Evolutionary conservation across 2,888 invertebrate species (phyloP).

Genomic region (Lycaena phlaeas): DNA sequence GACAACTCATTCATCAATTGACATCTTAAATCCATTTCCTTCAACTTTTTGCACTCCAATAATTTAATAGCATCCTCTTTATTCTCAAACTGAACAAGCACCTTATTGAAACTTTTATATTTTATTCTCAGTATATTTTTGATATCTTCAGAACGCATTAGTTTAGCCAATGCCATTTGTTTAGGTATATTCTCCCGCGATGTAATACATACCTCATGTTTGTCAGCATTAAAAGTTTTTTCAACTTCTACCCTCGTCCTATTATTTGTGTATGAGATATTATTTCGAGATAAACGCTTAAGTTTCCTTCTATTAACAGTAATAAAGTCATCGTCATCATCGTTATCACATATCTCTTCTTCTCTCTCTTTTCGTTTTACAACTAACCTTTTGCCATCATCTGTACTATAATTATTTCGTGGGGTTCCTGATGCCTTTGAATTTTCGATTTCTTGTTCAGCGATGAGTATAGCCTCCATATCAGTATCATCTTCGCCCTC

Average conservation of each 20-base stretch:
- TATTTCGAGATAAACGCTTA: slow-evolving; percentile 1
- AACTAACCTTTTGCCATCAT: background rate
- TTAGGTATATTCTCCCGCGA: slow-evolving; percentile 14
- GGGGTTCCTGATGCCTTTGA: background rate
- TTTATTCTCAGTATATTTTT: slow-evolving; percentile 17
- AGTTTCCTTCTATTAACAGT: slow-evolving; percentile 1
- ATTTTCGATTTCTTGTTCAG: no score
- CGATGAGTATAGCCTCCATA: no score
- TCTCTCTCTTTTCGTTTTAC: slow-evolving; percentile 11
- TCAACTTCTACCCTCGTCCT: background rate
- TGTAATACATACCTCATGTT: slow-evolving; percentile 17
- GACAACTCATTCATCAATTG: slow-evolving; percentile 12
- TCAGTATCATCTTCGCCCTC: no score
- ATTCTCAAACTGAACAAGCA: slow-evolving; percentile 12
- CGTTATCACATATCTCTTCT: background rate
- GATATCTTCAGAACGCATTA: slow-evolving; percentile 16
- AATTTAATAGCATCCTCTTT: slow-evolving; percentile 15
- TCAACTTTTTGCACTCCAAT: slow-evolving; percentile 14
- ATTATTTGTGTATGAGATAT: background rate
- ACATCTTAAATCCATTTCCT: slow-evolving; percentile 12
- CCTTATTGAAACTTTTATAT: slow-evolving; percentile 16
- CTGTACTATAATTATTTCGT: no score
- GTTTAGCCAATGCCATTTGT: slow-evolving; percentile 19
- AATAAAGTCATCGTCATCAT: slow-evolving; percentile 3
- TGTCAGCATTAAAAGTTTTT: background rate